Evolutionary conservation across 1,140 invertebrate genomes (phyloP).

Genomic region (fruit fly (Drosophila melanogaster)): Release_6_plus_ISO1_MT NT_033779.5:5818001-5818500

Average conservation of each 20-base stretch:
- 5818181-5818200: conserved; percentile 28
- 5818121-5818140: conserved; percentile 61
- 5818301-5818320: conserved; percentile 8
- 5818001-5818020: too few species aligned
- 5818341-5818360: too few species aligned
- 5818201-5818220: conserved; percentile 24
- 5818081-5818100: conserved; percentile 48
- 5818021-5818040: too few species aligned
- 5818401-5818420: not conserved
- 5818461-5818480: not conserved
- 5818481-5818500: too few species aligned
- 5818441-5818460: not conserved
- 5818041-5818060: conserved; percentile 21
- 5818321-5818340: not conserved
- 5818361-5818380: conserved; percentile 15
- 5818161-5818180: conserved; percentile 27
- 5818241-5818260: conserved; percentile 10
- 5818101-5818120: conserved; percentile 52
- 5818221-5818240: conserved; percentile 21
- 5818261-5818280: conserved; percentile 37
- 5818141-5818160: conserved; percentile 57
- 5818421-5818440: not conserved
- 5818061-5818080: conserved; percentile 35
- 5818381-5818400: conserved; percentile 15
- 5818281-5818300: conserved; percentile 61